Evolutionary conservation across 2,888 invertebrate genomes (phyloP).

Genomic region (Cremastinae sp.): DNA sequence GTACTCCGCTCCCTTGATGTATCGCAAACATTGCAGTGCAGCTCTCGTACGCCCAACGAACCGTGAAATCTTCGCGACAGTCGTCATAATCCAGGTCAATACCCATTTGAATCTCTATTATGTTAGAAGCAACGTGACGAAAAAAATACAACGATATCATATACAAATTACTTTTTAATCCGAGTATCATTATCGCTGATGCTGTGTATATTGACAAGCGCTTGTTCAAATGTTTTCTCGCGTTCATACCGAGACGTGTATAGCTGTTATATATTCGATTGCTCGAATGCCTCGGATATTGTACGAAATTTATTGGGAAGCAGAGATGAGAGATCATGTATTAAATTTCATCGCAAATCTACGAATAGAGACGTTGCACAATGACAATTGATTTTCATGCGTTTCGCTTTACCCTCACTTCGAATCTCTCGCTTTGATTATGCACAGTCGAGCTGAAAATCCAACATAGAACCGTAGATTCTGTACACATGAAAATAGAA

Average conservation of each 20-base stretch:
- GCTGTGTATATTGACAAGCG: neutral
- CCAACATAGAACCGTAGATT: neutral
- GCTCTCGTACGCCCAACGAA: conserved; percentile 35
- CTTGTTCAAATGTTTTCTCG: conserved; percentile 1
- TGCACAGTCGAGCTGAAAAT: conserved; percentile 3
- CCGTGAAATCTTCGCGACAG: conserved; percentile 29
- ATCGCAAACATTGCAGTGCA: conserved; percentile 37
- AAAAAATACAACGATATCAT: neutral
- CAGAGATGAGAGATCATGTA: conserved; percentile 18
- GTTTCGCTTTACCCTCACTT: neutral
- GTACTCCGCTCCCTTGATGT: conserved; percentile 21
- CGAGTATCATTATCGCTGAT: neutral
- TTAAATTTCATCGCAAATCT: conserved; percentile 16
- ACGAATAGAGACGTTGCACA: conserved; percentile 15
- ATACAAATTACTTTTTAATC: neutral
- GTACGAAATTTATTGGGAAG: conserved; percentile 46
- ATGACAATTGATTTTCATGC: neutral
- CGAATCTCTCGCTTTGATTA: neutral
- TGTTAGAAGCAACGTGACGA: neutral
- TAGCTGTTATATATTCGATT: conserved; percentile 25
- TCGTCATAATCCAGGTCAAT: conserved; percentile 41
- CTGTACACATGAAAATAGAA: conserved; percentile 21
- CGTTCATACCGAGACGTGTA: neutral
- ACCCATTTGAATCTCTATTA: conserved; percentile 38
- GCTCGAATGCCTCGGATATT: conserved; percentile 4